Evolutionary conservation across 30 jellyfish, hydroid and myxozoan genomes (phyloP).

Genomic region (Catostylus mosaicus): DNA sequence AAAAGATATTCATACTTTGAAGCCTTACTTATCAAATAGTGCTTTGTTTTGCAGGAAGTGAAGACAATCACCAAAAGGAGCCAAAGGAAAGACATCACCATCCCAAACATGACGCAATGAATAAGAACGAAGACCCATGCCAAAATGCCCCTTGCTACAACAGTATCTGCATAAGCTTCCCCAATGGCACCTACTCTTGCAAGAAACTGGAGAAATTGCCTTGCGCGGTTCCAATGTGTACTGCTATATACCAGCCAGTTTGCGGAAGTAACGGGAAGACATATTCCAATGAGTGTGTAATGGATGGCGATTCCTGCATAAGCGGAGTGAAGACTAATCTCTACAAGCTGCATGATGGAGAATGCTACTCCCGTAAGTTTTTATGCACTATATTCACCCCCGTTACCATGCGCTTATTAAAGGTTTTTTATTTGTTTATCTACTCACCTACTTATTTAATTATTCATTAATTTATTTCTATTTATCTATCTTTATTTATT

Average conservation of each 20-base stretch:
- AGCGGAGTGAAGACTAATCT: slow-evolving; percentile 44
- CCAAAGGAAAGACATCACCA: not conserved
- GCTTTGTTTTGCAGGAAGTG: not conserved
- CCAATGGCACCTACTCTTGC: slow-evolving; percentile 58
- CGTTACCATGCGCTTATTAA: too few species aligned
- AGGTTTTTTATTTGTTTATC: too few species aligned
- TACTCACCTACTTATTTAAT: too few species aligned
- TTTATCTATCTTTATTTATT: too few species aligned
- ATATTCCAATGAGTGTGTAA: slow-evolving; percentile 57
- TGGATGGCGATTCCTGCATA: slow-evolving; percentile 57
- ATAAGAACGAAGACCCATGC: slow-evolving; percentile 59
- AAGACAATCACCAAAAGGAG: not conserved
- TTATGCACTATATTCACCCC: too few species aligned
- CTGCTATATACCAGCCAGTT: slow-evolving; percentile 52
- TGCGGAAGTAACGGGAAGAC: slow-evolving; percentile 73
- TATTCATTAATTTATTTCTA: too few species aligned
- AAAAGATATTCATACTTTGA: too few species aligned
- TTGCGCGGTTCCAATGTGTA: slow-evolving; percentile 68
- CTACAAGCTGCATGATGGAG: slow-evolving; percentile 66
- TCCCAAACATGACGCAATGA: not conserved
- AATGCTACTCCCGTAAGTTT: slow-evolving; percentile 57
- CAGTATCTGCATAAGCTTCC: slow-evolving; percentile 68
- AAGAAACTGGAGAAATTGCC: slow-evolving; percentile 41
- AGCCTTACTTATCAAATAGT: too few species aligned
- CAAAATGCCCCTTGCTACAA: slow-evolving; percentile 54